These are phyloP conservation scores for Plagodis pulveraria DNA, from an alignment of 2,888 invertebrate genomes.

Conservation along the genomic window DNA sequence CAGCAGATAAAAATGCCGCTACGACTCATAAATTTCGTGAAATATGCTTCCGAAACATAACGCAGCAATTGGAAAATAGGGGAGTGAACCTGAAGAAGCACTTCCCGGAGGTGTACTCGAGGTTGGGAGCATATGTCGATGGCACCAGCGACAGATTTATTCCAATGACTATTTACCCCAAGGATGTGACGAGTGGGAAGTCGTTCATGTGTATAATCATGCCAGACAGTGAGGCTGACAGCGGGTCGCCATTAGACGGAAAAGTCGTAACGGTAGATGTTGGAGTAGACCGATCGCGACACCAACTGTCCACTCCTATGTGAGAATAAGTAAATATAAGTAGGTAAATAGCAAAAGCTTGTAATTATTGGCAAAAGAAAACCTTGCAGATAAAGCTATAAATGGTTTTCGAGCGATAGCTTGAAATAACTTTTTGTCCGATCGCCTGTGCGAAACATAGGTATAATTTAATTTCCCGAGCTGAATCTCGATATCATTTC, in stretches of 20 bases:
- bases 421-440: neutral
- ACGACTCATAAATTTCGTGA: conserved; percentile 88
- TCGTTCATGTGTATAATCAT: conserved; percentile 96
- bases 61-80: conserved; percentile 90
- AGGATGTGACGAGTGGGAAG: conserved; percentile 91
- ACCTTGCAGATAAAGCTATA: neutral
- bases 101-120: conserved; percentile 94
- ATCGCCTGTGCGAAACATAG: neutral
- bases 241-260: conserved; percentile 85
- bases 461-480: conserved; percentile 4
- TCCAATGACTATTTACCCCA: conserved; percentile 94
- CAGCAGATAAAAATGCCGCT: conserved; percentile 85
- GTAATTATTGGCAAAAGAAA: conserved; percentile 13
- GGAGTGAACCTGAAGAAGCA: conserved; percentile 94
- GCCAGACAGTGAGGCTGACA: conserved; percentile 90
- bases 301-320: conserved; percentile 82
- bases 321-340: conserved; percentile 44
- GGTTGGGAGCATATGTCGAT: conserved; percentile 93
- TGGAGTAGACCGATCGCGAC: conserved; percentile 80
- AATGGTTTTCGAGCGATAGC: neutral
- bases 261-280: conserved; percentile 87
- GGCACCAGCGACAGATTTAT: conserved; percentile 91
- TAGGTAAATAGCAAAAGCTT: conserved; percentile 31
- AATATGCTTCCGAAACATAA: conserved; percentile 91
- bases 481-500: conserved; percentile 13